A percentile compares a stretch with the other conserved stretches of the same genome.
These are phyloP conservation scores for Ginglymostoma cirratum DNA, from an alignment of 2,113 vertebrate species.

Conservation along the genomic window DNA sequence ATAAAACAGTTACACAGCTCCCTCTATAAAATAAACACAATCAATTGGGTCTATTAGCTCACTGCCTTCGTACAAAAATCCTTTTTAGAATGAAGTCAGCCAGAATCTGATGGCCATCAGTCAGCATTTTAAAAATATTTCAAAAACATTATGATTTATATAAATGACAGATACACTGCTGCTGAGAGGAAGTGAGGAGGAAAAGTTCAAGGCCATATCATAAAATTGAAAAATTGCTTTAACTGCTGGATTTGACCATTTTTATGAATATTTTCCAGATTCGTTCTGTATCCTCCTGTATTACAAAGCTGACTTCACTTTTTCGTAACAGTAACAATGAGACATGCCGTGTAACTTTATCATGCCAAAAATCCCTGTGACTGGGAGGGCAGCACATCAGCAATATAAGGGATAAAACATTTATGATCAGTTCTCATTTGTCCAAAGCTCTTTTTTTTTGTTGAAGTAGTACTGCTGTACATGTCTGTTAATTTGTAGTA, in stretches of 20 bases:
- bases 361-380: background rate
- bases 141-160: background rate
- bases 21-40: background rate
- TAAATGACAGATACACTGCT: slow-evolving; percentile 12
- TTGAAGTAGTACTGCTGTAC: background rate
- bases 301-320: background rate
- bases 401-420: background rate
- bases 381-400: background rate
- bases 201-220: background rate
- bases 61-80: background rate
- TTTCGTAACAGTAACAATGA: background rate
- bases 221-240: slow-evolving; percentile 19
- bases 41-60: background rate
- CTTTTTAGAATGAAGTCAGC: background rate
- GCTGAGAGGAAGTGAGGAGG: background rate
- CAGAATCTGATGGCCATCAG: background rate
- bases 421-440: background rate
- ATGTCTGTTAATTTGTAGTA: background rate
- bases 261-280: slow-evolving; percentile 1
- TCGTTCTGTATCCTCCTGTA: background rate
- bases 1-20: background rate
- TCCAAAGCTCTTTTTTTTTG: background rate
- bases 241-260: background rate
- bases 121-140: background rate
- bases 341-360: background rate